Evolutionary conservation across 1,140 invertebrate genomes (phyloP), one percentile per base, ranked within the genome.

Genomic region (Micrasema minimum): DNA sequence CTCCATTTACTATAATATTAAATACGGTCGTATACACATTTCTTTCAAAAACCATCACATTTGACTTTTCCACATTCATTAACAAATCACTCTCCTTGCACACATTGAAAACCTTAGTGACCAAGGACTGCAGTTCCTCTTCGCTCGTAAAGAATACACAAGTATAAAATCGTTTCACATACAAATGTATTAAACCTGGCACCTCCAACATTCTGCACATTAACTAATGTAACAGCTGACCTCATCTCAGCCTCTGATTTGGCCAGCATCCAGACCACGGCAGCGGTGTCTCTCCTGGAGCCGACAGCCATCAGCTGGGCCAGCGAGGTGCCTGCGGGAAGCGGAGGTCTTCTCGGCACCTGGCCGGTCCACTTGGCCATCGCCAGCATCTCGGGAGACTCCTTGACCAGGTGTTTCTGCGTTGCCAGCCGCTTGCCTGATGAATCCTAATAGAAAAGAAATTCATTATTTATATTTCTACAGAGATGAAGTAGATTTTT

Each of bases 311-410:
- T 88, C 12, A 92, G 79, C 77, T 91, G 90, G 9, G 88, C 87
- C 9, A 90, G 80, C 62, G 86, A 85, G 46, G 90, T 88, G 0
- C 87, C 87, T 0, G 85, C 85, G 1, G 91, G 90, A 43, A 92
- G 81, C 12, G 88, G 85, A 0, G 91, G 91, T 71, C 90, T 81
- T 61, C 86, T 84, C 0, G 91, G 91, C 65, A 93, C 90, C 76
- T 88, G 83, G 0, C 88, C 85, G 0, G 91, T 92, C 88, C 89
- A 92, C 69, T 89, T 90, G 2, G 90, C 89, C 6, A 91, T 90
- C n/a, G 91, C 91, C 71, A 93, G 80, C 85, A 93, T 87, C 77
- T 93, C 91, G 0, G 92, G 91, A 2, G 90, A 89, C 74, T 93
- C 90, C 77, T 90, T 90, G 12, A 93, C 87, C 55, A 91, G 82